A percentile compares a stretch with the other conserved stretches of the same genome.
Conservation (phyloP, 2,888 invertebrate genomes). For the Lacanobia oleracea region DNA sequence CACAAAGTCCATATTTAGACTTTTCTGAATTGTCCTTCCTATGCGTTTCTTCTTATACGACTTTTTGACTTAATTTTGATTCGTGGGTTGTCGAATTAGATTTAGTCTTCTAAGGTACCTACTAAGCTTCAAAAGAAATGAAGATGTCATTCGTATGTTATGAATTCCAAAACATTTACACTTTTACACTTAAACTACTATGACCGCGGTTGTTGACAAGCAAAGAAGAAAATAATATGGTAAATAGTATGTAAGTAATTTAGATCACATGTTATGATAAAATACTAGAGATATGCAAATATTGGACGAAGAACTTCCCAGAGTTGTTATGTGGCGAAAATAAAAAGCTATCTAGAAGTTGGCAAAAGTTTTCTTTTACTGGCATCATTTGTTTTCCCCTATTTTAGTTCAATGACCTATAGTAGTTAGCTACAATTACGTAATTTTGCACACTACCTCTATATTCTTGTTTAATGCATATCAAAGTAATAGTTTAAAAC, state of each 20-base stretch:
- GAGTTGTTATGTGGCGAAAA: not conserved
- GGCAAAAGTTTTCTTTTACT: constrained; percentile 19
- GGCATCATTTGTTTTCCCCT: constrained; percentile 39
- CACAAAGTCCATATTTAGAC: constrained; percentile 34
- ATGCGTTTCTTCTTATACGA: constrained; percentile 10
- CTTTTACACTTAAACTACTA: constrained; percentile 23
- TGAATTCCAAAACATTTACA: constrained; percentile 15
- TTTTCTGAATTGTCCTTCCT: constrained; percentile 16
- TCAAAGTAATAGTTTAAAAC: constrained; percentile 4
- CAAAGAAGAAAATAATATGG: constrained; percentile 1
- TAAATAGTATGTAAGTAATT: constrained; percentile 15
- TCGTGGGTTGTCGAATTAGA: too few species aligned
- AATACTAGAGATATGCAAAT: constrained; percentile 13
- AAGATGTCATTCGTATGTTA: not conserved
- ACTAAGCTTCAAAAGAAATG: not conserved
- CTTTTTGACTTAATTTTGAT: constrained; percentile 2
- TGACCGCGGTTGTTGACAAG: constrained; percentile 28
- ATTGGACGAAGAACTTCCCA: not conserved
- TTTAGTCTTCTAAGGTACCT: too few species aligned
- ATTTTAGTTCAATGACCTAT: constrained; percentile 65
- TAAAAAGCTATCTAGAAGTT: constrained; percentile 18
- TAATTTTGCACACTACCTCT: constrained; percentile 41
- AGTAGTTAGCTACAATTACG: constrained; percentile 15
- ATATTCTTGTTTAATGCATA: constrained; percentile 6
- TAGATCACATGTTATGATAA: constrained; percentile 23